A percentile compares a stretch with the other conserved stretches of the same genome.
Evolutionary conservation across 2,888 invertebrate species (phyloP).

Genomic region (Elegia similella): DNA sequence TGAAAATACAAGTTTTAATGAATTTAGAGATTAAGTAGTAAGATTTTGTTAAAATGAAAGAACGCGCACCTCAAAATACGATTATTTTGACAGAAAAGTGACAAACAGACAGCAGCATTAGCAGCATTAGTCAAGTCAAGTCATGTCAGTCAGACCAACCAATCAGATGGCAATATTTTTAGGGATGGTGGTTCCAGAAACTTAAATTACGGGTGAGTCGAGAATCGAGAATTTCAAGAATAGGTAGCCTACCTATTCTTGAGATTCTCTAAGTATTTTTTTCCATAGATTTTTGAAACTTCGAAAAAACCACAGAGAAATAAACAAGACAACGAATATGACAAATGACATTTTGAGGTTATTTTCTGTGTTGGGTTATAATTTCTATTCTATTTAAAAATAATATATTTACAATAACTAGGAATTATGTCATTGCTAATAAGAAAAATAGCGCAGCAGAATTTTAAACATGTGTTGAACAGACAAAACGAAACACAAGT

Average conservation of each 20-base stretch:
- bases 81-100: slow-evolving; percentile 30
- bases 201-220: too few species aligned
- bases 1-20: slow-evolving; percentile 9
- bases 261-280: too few species aligned
- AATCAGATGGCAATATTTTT: too few species aligned
- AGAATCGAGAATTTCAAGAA: too few species aligned
- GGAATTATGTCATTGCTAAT: slow-evolving; percentile 50
- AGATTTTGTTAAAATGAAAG: slow-evolving; percentile 3
- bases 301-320: neutral
- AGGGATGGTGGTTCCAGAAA: too few species aligned
- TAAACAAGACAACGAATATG: neutral
- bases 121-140: neutral
- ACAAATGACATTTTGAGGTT: neutral
- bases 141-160: too few species aligned
- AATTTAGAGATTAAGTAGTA: neutral
- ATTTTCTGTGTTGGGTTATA: neutral
- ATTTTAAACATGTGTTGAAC: slow-evolving; percentile 37
- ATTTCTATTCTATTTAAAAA: too few species aligned
- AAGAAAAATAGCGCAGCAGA: slow-evolving; percentile 42
- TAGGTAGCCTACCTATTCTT: too few species aligned
- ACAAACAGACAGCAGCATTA: neutral
- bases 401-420: too few species aligned
- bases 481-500: slow-evolving; percentile 48
- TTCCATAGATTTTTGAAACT: too few species aligned
- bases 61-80: neutral